A percentile compares a stretch with the other conserved stretches of the same genome.
Evolutionary conservation across 2,888 invertebrate genomes (phyloP).

Genomic region (Alsophila aescularia): DNA sequence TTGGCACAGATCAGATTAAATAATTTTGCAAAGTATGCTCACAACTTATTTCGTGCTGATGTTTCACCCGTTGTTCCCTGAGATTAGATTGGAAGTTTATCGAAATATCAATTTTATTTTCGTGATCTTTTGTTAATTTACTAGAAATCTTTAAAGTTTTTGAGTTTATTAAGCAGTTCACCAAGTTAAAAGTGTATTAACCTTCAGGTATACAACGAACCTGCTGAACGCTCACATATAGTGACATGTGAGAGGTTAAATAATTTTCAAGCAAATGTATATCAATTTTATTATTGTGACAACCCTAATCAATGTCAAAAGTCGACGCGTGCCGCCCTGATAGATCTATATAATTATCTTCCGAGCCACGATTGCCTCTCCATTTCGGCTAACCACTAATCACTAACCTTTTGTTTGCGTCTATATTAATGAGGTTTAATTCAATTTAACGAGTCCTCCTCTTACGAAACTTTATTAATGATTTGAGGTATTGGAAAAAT

Average conservation of each 20-base stretch:
- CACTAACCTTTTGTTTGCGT: constrained; percentile 58
- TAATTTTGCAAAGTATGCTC: neutral
- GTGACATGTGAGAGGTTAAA: no score
- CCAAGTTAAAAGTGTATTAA: no score
- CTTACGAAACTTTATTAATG: constrained; percentile 26
- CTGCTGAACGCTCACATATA: no score
- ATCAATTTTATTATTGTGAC: constrained; percentile 5
- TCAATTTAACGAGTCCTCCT: constrained; percentile 38
- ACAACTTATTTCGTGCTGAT: no score
- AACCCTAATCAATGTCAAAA: constrained; percentile 44
- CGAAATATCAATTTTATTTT: no score
- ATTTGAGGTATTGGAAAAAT: constrained; percentile 3
- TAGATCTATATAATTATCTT: constrained; percentile 54
- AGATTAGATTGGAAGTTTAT: no score
- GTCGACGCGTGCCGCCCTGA: constrained; percentile 65
- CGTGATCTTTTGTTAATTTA: no score
- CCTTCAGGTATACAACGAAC: no score
- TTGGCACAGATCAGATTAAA: constrained; percentile 27
- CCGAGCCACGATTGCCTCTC: constrained; percentile 21
- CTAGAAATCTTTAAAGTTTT: no score
- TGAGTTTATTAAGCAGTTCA: no score
- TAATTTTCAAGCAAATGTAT: no score
- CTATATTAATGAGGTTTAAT: constrained; percentile 49
- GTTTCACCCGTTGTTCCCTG: no score
- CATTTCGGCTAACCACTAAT: constrained; percentile 51